A percentile compares a stretch with the other conserved stretches of the same genome.
Evolutionary conservation across 2,113 vertebrate genomes (phyloP).

Genomic region (Amphiprion ocellaris): DNA sequence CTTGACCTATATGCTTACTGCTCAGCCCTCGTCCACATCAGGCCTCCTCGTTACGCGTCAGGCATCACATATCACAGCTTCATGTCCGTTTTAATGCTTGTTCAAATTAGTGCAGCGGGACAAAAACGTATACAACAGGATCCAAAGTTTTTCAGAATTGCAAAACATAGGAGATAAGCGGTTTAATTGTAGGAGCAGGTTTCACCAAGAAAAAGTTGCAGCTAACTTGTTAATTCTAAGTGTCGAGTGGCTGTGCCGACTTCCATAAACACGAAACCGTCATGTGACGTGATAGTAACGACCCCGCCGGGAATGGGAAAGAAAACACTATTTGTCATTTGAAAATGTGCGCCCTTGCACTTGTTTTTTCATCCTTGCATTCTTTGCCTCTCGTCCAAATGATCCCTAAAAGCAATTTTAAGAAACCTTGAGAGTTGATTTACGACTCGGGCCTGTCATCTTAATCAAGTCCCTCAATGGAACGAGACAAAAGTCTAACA

Average conservation of each 20-base stretch:
- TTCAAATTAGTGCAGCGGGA: neutral
- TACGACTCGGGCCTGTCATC: slow-evolving; percentile 88
- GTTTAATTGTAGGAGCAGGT: neutral
- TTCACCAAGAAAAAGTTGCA: neutral
- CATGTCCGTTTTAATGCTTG: slow-evolving; percentile 7
- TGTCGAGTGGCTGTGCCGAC: slow-evolving; percentile 24
- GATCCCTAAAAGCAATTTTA: slow-evolving; percentile 85
- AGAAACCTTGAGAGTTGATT: slow-evolving; percentile 94
- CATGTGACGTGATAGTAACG: slow-evolving; percentile 56
- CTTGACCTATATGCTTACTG: slow-evolving; percentile 59
- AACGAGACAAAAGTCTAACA: slow-evolving; percentile 91
- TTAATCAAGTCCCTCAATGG: slow-evolving; percentile 97
- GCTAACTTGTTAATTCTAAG: slow-evolving; percentile 7
- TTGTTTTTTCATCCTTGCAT: slow-evolving; percentile 76
- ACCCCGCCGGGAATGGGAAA: slow-evolving; percentile 70
- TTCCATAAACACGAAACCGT: slow-evolving; percentile 65
- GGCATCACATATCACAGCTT: slow-evolving; percentile 35
- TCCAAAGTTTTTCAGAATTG: neutral
- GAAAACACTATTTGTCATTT: slow-evolving; percentile 81
- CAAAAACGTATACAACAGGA: neutral
- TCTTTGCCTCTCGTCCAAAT: slow-evolving; percentile 76
- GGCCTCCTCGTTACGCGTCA: slow-evolving; percentile 40
- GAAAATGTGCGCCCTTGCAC: slow-evolving; percentile 83
- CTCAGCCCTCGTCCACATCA: slow-evolving; percentile 61
- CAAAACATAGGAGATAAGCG: neutral